Conservation (phyloP, 1,140 invertebrate genomes). For the Aphis gossypii region DNA sequence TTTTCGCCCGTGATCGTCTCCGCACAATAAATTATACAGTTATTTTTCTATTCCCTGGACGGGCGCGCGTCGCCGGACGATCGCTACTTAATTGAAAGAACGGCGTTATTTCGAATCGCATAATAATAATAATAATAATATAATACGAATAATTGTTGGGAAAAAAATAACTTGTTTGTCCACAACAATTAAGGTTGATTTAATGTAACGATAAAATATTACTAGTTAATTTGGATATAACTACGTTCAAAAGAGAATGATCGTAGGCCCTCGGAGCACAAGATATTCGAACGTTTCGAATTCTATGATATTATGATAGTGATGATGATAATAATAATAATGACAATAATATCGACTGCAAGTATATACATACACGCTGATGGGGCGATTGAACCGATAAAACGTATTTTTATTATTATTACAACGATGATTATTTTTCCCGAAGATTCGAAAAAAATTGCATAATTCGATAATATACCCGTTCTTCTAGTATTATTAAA, state of each 20-base stretch:
- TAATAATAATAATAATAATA: not conserved
- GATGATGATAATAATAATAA: not conserved
- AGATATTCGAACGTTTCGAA: not conserved
- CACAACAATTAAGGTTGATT: not conserved
- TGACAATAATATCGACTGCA: not conserved
- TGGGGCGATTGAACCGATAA: not conserved
- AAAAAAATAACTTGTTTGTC: constrained; percentile 12
- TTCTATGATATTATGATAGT: not conserved
- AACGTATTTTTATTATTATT: constrained; percentile 9
- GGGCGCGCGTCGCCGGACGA: not conserved
- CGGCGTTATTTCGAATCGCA: not conserved
- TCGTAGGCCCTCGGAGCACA: not conserved
- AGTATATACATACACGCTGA: too few relatives aligned
- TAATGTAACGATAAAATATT: constrained; percentile 13
- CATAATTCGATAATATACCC: constrained; percentile 3
- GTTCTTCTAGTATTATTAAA: constrained; percentile 21
- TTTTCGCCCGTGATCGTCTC: not conserved
- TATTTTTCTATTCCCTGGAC: constrained; percentile 22
- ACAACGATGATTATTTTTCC: not conserved
- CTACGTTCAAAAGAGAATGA: not conserved
- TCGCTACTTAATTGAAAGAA: constrained; percentile 26
- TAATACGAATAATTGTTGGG: not conserved
- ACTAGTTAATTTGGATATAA: not conserved
- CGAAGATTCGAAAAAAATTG: not conserved
- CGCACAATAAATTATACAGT: constrained; percentile 44